These are phyloP conservation scores for Maccullochella peelii DNA, from an alignment of 2,113 vertebrate genomes.

Conservation along the genomic window DNA sequence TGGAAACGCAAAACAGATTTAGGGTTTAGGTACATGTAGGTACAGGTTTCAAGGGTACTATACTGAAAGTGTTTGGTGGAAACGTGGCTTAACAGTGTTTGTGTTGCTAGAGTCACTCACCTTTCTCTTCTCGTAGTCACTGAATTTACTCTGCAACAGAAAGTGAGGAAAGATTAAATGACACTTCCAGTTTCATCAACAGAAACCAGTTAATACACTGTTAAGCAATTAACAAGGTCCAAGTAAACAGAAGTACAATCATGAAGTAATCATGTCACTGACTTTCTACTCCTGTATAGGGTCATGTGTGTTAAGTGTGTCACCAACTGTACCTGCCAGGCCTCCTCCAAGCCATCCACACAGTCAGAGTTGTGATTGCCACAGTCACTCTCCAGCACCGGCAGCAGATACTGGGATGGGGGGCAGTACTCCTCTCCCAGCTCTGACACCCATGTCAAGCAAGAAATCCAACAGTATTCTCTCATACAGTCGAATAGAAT, in stretches of 20 bases:
- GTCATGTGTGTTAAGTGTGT: neutral
- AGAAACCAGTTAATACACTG: neutral
- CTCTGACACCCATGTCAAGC: constrained; percentile 80
- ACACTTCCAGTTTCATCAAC: neutral
- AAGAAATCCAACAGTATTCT: neutral
- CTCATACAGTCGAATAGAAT: neutral
- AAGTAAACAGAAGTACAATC: neutral
- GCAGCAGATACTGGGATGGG: constrained; percentile 89
- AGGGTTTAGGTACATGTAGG: too few relatives aligned
- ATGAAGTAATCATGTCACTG: too few relatives aligned
- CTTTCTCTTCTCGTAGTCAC: constrained; percentile 95
- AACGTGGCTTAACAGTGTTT: too few relatives aligned
- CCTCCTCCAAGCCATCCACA: constrained; percentile 81
- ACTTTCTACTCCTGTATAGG: neutral
- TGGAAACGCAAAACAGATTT: too few relatives aligned
- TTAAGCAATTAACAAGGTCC: neutral
- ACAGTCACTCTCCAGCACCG: constrained; percentile 85
- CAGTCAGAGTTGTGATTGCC: constrained; percentile 75
- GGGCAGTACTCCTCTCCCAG: constrained; percentile 90
- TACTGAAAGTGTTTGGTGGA: too few relatives aligned
- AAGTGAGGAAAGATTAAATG: neutral
- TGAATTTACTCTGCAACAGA: constrained; percentile 91
- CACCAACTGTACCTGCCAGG: constrained; percentile 88
- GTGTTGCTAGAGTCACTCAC: constrained; percentile 72
- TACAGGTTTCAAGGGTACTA: too few relatives aligned